phyloP scores from a whole-genome alignment of 2,888 invertebrate species.

The Ochropleura plecta region DNA sequence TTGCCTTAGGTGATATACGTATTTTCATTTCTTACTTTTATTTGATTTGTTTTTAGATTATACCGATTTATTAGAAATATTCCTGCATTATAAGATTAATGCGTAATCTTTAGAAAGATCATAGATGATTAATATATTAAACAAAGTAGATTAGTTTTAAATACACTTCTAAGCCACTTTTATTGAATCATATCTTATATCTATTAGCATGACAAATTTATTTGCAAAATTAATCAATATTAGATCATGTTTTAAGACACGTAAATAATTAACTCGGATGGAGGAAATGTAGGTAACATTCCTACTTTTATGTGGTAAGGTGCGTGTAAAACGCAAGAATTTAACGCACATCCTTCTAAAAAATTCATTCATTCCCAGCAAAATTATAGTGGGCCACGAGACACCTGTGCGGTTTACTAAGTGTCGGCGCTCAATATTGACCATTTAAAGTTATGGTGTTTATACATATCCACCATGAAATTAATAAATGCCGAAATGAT shows the following conservation, averaged over 20 bases:
- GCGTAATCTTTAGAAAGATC: conserved; percentile 39
- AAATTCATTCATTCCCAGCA: conserved; percentile 72
- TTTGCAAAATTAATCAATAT: conserved; percentile 30
- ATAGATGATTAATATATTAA: conserved; percentile 15
- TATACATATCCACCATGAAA: conserved; percentile 53
- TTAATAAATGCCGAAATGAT: conserved; percentile 47
- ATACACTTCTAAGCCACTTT: conserved; percentile 33
- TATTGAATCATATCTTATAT: conserved; percentile 18
- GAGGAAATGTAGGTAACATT: conserved; percentile 49
- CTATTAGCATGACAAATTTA: conserved; percentile 35
- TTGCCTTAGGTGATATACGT: conserved; percentile 66
- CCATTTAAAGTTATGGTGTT: conserved; percentile 61
- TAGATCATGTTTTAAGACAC: conserved; percentile 11
- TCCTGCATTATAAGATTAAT: conserved; percentile 36
- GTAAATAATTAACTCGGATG: conserved; percentile 46
- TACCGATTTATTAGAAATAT: conserved; percentile 33
- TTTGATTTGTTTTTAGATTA: conserved; percentile 40
- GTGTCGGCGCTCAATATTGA: conserved; percentile 62
- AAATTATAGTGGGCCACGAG: conserved; percentile 72
- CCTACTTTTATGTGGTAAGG: conserved; percentile 51
- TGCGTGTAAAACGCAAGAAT: conserved; percentile 68
- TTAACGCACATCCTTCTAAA: conserved; percentile 72
- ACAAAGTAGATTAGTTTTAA: conserved; percentile 42
- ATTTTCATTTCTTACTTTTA: conserved; percentile 42
- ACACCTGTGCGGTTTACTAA: conserved; percentile 73